Base-by-base conservation (phyloP, 2,888 invertebrate genomes). In the Cephalotes varians region DNA sequence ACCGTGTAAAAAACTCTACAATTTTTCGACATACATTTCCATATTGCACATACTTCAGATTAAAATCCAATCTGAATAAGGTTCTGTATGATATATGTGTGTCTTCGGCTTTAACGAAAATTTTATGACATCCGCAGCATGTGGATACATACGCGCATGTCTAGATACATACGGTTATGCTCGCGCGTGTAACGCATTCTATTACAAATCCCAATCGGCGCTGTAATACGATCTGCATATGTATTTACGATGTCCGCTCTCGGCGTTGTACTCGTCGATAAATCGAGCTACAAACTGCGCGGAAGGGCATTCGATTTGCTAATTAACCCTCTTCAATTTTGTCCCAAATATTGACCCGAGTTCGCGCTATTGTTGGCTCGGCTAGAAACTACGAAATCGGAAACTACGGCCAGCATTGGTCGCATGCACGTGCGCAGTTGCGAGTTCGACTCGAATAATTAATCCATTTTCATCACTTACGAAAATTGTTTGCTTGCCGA, bases 311-410 rank as follows among this genome's bases (percentile, higher is more conserved):
- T 82, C 83, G 88, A 76, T 72, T 83, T 81, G 83, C 87, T 89
- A 90, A 90, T 89, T 89, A 89, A 90, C 83, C 90, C 88, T 89
- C 90, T 89, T 89, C 86, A 89, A 89, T 89, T 88, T 90, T 87
- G 83, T 80, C 82, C 79, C 90, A 89, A 89, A 89, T 89, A 89
- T 89, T 89, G 90, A 89, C 88, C 80, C 77, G 79, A 62, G 80
- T 56, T 67, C 72, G 67, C 79, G 51, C 73, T 56, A 60, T 82
- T 77, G 80, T 65, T 64, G 44, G 62, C 40, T 64, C 69, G 69
- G 49, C 25, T 67, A 77, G 58, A 69, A 49, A 65, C 74, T 77
- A 71, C 64, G 83, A 85, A 89, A 65, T 67, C 67, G 67, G 31
- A 49, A 67, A 47, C 47, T 65, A 65, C 64, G 47, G 15, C 49